Percentiles rank a stretch among this genome's conserved stretches.
phyloP scores from a whole-genome alignment of 2,113 vertebrate species.

The Xiphias gladius region DNA sequence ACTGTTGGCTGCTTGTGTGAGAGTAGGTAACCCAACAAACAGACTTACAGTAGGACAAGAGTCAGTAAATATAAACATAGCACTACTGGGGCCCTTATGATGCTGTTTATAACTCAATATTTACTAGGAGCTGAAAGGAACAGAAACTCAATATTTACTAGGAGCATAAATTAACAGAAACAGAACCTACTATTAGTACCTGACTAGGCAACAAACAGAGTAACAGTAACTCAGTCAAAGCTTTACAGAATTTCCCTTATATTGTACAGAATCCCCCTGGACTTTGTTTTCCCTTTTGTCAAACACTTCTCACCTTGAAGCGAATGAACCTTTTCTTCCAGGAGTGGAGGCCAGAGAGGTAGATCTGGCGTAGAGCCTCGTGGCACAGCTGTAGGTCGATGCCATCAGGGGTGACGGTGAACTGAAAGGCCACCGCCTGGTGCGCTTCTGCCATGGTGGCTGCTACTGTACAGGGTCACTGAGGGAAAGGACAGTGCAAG shows the following conservation, averaged over 20 bases:
- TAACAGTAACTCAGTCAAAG: background rate
- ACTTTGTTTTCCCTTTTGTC: background rate
- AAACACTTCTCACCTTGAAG: constrained; percentile 88
- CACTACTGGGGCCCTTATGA: background rate
- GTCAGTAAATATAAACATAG: background rate
- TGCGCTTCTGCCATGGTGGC: constrained; percentile 95
- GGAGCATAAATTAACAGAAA: background rate
- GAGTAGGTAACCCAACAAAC: background rate
- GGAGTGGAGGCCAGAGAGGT: constrained; percentile 93
- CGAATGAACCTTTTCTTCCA: constrained; percentile 97
- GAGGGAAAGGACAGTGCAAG: background rate
- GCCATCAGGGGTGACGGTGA: constrained; percentile 94
- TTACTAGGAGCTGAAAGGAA: background rate
- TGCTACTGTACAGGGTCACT: constrained; percentile 60
- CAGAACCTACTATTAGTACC: background rate
- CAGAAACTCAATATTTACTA: background rate
- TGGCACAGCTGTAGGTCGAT: constrained; percentile 95
- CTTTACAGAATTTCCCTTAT: background rate
- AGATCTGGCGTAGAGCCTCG: constrained; percentile 94
- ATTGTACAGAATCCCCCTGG: background rate
- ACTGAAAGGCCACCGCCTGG: constrained; percentile 97
- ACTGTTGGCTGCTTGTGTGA: constrained; percentile 13
- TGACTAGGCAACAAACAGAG: background rate
- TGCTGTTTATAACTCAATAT: background rate
- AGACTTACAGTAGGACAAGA: background rate